These are phyloP conservation scores for Callyntrura sp. DNA, from an alignment of 2,888 invertebrate species.

Conservation along the genomic window DNA sequence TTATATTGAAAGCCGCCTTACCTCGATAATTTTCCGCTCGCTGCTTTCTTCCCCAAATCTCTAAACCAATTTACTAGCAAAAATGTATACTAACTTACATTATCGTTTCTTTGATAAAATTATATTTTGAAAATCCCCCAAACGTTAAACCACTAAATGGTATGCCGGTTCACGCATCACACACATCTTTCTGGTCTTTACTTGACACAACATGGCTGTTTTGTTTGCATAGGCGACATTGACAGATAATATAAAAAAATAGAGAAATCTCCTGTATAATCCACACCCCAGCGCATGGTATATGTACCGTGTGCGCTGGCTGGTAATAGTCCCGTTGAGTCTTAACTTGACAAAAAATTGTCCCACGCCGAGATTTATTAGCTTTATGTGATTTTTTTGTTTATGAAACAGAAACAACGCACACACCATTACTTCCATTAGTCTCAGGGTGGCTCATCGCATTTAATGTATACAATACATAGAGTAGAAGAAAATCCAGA, in stretches of 20 bases:
- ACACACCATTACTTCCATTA: constrained; percentile 39
- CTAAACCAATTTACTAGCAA: too few relatives aligned
- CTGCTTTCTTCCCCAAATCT: too few relatives aligned
- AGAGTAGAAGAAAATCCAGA: not conserved
- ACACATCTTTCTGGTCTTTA: too few relatives aligned
- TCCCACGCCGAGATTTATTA: constrained; percentile 56
- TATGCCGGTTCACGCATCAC: constrained; percentile 53
- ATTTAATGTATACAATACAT: constrained; percentile 9
- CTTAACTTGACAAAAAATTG: constrained; percentile 35
- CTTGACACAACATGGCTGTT: constrained; percentile 19
- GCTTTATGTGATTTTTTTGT: constrained; percentile 46
- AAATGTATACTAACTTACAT: too few relatives aligned
- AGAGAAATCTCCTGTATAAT: constrained; percentile 4
- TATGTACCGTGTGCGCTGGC: too few relatives aligned
- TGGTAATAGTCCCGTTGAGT: too few relatives aligned
- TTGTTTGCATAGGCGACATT: constrained; percentile 54
- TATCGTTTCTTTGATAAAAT: not conserved
- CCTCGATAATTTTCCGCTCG: too few relatives aligned
- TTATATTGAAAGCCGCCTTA: too few relatives aligned
- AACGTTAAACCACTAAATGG: not conserved
- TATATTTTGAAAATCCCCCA: too few relatives aligned
- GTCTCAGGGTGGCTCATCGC: not conserved
- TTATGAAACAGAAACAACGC: constrained; percentile 32
- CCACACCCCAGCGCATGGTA: too few relatives aligned
- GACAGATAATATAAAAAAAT: constrained; percentile 55